Base-by-base conservation (phyloP, 2,797 vertebrate species). In the Carcharodon carcharias region DNA sequence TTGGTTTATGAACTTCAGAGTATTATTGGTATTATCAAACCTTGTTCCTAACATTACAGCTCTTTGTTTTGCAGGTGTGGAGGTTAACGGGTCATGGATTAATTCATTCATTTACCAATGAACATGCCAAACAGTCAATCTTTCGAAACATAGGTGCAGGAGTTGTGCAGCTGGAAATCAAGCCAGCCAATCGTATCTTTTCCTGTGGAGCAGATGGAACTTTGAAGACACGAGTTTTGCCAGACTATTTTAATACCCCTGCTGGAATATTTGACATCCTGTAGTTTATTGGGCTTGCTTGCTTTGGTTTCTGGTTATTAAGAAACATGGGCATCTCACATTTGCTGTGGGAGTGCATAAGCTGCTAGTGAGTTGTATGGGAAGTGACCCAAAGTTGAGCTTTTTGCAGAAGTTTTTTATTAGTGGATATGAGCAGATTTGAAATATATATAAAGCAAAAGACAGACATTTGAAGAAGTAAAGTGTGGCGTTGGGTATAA, bases 201-300 rank as follows among this genome's bases (percentile, higher is more conserved):
- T 99, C 99, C 97, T 99, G 99, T 88, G 99, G 99, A 87, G 99
- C 99, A 0, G 99, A 99, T 40, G 99, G 99, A 96, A 99, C 99
- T 0, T 98, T 99, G 97, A 99, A 99, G 97, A 99, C 99, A 98
- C 98, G 99, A 96, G 98, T 99, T 96, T 98, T 99, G 69, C 99
- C 99, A 1, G 99, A 98, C 96, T 98, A 98, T 97, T 99, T 99
- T 98, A 98, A 98, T 96, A 97, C 99, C 97, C 98, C 99, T 96
- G 98, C 97, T 96, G 98, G 98, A 98, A 98, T 99, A 97, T 98
- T 99, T 58, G 98, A 99, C 97, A 97, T 98, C 97, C 98, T 99
- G 97, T 99, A 99, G 98, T 67, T 0, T 96, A 97, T 92, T 8
- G 71, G 96, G 96, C 50, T 95, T 35, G 89, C 89, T 92, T 54